Evolutionary conservation across 2,113 vertebrate genomes (phyloP).

Genomic region (Sturnira hondurensis): DNA sequence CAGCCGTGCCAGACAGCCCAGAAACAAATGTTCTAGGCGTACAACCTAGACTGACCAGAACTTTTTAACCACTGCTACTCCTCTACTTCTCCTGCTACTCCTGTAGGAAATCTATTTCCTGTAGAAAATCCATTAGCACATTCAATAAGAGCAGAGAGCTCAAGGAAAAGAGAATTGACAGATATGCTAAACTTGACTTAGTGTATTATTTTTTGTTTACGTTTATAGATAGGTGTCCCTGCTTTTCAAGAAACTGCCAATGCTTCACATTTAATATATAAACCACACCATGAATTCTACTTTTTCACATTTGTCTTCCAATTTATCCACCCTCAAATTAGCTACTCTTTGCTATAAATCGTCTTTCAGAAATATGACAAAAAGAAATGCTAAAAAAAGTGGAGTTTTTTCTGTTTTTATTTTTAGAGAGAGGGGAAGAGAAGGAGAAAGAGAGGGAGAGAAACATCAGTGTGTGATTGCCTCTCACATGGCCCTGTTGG

Average conservation of each 20-base stretch:
- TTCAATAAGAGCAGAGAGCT: background rate
- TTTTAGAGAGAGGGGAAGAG: no score
- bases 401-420: no score
- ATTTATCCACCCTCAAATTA: background rate
- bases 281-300: background rate
- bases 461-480: no score
- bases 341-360: background rate
- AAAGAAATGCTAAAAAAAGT: background rate
- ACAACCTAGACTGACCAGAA: background rate
- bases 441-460: no score
- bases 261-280: background rate
- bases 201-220: background rate
- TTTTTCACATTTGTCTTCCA: background rate
- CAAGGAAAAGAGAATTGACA: background rate
- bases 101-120: background rate
- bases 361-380: background rate
- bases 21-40: background rate
- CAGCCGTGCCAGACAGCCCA: background rate
- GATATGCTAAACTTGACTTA: background rate
- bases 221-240: background rate
- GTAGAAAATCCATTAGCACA: background rate
- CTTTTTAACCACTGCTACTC: background rate
- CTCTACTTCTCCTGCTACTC: background rate
- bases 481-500: no score
- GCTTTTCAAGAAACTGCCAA: background rate